phyloP scores from a whole-genome alignment of 2,113 vertebrate species.

The Theropithecus gelada region DNA sequence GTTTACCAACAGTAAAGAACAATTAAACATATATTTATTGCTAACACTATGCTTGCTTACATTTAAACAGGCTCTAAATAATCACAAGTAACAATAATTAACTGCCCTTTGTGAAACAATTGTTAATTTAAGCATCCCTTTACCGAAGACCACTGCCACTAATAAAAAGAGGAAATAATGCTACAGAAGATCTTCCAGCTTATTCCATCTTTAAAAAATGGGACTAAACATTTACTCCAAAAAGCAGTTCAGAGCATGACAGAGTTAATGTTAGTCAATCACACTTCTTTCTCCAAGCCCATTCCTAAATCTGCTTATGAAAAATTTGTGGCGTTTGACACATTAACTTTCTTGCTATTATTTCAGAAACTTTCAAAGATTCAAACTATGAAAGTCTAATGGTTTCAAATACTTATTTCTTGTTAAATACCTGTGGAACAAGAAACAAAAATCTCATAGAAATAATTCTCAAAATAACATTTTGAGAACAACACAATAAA shows the following conservation, averaged over 20 bases:
- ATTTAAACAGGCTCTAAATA: slow-evolving; percentile 32
- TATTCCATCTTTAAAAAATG: background rate
- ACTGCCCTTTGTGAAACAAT: background rate
- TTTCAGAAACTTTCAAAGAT: slow-evolving; percentile 25
- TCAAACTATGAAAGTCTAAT: slow-evolving; percentile 42
- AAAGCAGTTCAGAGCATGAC: background rate
- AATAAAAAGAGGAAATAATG: background rate
- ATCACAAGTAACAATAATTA: background rate
- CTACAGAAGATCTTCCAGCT: background rate
- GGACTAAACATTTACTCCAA: background rate
- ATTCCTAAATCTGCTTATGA: background rate
- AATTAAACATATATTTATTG: background rate
- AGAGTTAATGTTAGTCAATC: background rate
- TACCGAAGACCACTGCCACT: background rate
- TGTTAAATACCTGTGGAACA: background rate
- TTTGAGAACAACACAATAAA: background rate
- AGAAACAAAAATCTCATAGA: background rate
- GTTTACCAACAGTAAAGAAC: background rate
- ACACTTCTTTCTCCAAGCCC: background rate
- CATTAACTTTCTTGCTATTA: slow-evolving; percentile 13
- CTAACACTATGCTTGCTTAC: background rate
- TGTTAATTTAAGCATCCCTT: background rate
- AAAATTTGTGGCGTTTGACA: slow-evolving; percentile 18
- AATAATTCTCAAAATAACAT: background rate
- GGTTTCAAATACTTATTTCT: background rate